Evolutionary conservation across 2,888 invertebrate genomes (phyloP).

Genomic region (Smittia aterrima): DNA sequence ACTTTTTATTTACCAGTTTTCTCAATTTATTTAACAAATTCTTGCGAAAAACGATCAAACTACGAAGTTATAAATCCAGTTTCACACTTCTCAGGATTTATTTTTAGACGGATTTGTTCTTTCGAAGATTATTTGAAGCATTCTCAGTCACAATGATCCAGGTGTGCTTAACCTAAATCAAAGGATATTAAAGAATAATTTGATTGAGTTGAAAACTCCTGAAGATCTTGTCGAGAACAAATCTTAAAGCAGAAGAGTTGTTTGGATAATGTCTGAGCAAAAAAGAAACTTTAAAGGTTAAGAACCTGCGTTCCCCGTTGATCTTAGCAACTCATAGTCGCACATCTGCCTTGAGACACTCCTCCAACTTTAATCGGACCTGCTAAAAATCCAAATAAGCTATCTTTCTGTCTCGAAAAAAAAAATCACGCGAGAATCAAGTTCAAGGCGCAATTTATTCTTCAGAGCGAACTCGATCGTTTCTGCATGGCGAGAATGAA

Average conservation of each 20-base stretch:
- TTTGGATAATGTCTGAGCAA: too few relatives aligned
- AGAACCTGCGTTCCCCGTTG: too few relatives aligned
- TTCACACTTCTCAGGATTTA: not conserved
- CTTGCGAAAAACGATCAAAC: not conserved
- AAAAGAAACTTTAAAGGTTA: too few relatives aligned
- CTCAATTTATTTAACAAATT: not conserved
- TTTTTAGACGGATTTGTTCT: not conserved
- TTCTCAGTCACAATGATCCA: not conserved
- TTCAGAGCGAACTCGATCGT: not conserved
- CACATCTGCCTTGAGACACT: slow-evolving; percentile 1
- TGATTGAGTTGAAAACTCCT: too few relatives aligned
- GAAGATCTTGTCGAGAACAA: too few relatives aligned
- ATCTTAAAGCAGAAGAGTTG: too few relatives aligned
- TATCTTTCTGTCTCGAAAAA: not conserved
- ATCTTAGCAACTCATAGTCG: not conserved
- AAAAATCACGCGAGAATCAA: not conserved
- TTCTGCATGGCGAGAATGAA: not conserved
- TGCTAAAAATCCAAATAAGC: not conserved
- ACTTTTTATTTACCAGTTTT: not conserved
- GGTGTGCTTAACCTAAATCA: too few relatives aligned
- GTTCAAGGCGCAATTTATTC: slow-evolving; percentile 11
- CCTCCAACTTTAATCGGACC: not conserved
- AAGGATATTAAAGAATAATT: not conserved
- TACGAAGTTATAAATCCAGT: not conserved
- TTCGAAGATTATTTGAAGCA: not conserved